These are phyloP conservation scores for Taeniopygia guttata DNA, from an alignment of 2,797 vertebrate species.

Conservation along the genomic window DNA sequence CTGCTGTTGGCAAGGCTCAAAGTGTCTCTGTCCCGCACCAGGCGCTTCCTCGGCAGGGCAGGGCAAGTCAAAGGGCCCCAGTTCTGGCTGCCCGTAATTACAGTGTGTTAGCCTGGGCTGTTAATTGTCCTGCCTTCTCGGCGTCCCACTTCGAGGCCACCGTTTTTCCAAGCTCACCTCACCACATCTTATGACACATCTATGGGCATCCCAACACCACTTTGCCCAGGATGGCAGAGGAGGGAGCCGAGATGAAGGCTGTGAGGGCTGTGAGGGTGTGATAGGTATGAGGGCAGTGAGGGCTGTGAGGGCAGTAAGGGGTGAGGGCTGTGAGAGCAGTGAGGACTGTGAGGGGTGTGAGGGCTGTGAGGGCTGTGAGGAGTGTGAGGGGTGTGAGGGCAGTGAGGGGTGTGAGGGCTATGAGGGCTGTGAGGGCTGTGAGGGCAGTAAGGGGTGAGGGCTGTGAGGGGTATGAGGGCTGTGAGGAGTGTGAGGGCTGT, in stretches of 20 bases:
- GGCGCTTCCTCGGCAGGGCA: neutral
- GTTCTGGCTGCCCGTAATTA: fast-evolving
- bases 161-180: neutral
- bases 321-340: no score
- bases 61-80: fast-evolving
- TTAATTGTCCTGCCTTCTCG: neutral
- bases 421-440: neutral
- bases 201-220: fast-evolving
- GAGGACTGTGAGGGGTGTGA: neutral
- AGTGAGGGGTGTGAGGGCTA: neutral
- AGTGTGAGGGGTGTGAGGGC: fast-evolving
- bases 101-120: fast-evolving
- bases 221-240: fast-evolving
- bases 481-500: no score
- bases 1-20: neutral
- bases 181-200: neutral
- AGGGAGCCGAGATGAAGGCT: neutral
- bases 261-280: neutral
- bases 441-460: no score
- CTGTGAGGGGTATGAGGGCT: no score
- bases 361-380: neutral
- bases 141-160: neutral
- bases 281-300: fast-evolving
- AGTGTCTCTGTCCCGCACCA: neutral
- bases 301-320: no score